Base-by-base conservation (phyloP, 2,797 vertebrate genomes). In the Sebastes vulpes region DNA sequence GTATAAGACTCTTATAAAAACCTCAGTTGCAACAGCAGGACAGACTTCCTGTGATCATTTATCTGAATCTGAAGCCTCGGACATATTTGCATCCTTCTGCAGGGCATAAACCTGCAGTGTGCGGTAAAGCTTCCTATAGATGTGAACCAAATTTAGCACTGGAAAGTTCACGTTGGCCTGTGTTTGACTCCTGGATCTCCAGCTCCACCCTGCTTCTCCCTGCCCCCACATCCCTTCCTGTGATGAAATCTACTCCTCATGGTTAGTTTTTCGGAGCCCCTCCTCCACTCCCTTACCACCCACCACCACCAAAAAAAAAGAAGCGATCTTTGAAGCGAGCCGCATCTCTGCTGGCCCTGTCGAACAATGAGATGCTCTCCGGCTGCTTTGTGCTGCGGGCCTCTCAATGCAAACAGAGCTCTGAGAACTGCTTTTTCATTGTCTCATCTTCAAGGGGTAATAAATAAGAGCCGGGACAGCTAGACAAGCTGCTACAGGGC, bases 401-500 rank as follows among this genome's bases (percentile, higher is more conserved):
- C 94, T 95, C 95, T 97, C 95, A 96, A 96, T 96, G 95, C 97
- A 97, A 97, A 97, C 96, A 96, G 94, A 95, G 95, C 96, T 97
- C 95, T 89, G 93, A 96, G 95, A 96, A 95, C 94, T 94, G 94
- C 96, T 96, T 97, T 96, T 97, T 96, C 96, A 97, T 96, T 90
- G 95, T 96, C 94, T 96, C 95, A 95, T 97, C 96, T 97, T 97
- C 96, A 97, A 97, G 96, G 95, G 96, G 94, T 96, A 96, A 97
- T 98, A 97, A 97, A 98, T 98, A 96, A 97, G 95, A 92, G 92
- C 81, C 81, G 42, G 94, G 97, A 97, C 97, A 97, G 96, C 95
- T 91, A 97, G 97, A 97, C 97, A 97, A 97, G 97, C 97, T 96
- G 97, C 97, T 97, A 97, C 96, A 98, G 97, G 95, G 96, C 93